These are phyloP conservation scores for Listronotus oregonensis DNA, from an alignment of 1,140 invertebrate genomes.

Conservation along the genomic window DNA sequence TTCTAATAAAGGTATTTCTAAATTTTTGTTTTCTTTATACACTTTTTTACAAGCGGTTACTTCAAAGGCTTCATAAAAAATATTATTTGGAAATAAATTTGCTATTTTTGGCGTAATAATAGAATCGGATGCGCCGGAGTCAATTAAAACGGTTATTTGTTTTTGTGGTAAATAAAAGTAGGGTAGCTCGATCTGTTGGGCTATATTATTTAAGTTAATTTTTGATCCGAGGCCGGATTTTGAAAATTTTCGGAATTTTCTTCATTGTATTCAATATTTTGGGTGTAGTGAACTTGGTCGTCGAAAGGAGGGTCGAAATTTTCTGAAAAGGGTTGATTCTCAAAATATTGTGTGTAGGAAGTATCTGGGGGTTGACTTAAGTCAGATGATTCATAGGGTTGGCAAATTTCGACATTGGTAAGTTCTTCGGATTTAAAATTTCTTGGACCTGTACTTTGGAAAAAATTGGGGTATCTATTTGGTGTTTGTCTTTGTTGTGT, in stretches of 20 bases:
- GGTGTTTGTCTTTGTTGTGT: too few species aligned
- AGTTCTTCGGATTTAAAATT: too few species aligned
- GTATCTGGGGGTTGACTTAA: too few species aligned
- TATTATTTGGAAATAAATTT: constrained; percentile 6
- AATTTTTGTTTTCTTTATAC: constrained; percentile 6
- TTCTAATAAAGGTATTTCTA: neutral
- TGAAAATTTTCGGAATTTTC: neutral
- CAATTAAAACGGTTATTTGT: constrained; percentile 9
- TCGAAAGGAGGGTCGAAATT: too few species aligned
- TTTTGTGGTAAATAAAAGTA: constrained; percentile 11
- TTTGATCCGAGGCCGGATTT: neutral
- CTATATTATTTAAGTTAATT: constrained; percentile 17
- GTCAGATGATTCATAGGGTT: too few species aligned
- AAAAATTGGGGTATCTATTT: too few species aligned
- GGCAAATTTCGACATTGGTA: too few species aligned
- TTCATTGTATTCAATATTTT: neutral
- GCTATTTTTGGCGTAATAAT: neutral
- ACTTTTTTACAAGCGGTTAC: constrained; percentile 2
- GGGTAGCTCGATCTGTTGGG: constrained; percentile 9
- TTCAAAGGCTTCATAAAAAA: constrained; percentile 6
- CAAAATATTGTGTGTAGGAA: too few species aligned
- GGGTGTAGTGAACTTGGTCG: too few species aligned
- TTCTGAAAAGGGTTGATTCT: too few species aligned
- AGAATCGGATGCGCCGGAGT: neutral
- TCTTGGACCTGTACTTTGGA: too few species aligned